A percentile compares a stretch with the other conserved stretches of the same genome.
phyloP scores from a whole-genome alignment of 1,140 invertebrate species.

The Aphelinus atriplicis region DNA sequence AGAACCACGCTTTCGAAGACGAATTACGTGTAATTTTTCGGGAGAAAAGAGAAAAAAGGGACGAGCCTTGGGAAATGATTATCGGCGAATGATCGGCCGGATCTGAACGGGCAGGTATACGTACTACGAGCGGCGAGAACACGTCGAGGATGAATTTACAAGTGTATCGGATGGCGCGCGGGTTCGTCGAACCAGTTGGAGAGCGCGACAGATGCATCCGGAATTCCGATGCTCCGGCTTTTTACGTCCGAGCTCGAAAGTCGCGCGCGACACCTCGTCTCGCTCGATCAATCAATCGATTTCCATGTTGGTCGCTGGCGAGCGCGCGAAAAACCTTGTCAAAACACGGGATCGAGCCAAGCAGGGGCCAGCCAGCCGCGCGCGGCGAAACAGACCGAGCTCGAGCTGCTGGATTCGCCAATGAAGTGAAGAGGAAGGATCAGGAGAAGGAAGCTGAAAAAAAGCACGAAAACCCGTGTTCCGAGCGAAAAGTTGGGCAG shows the following conservation, averaged over 20 bases:
- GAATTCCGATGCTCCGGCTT: slow-evolving; percentile 20
- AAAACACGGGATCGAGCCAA: neutral
- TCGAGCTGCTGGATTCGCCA: neutral
- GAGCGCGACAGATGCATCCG: neutral
- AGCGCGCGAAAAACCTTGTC: slow-evolving; percentile 32
- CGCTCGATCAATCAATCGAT: slow-evolving; percentile 30
- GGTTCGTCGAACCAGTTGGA: slow-evolving; percentile 25
- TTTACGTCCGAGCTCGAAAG: slow-evolving; percentile 10
- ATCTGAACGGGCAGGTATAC: no score
- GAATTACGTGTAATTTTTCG: no score
- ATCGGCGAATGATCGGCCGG: no score
- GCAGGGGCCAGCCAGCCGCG: neutral
- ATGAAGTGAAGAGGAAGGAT: slow-evolving; percentile 9
- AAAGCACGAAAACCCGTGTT: no score
- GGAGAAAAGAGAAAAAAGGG: no score
- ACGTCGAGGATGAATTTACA: slow-evolving; percentile 37
- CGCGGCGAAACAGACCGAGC: neutral
- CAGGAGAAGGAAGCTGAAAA: neutral
- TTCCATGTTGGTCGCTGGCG: slow-evolving; percentile 22
- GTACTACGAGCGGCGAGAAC: no score
- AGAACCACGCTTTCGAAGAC: no score
- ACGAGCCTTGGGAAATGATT: no score
- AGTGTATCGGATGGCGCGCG: slow-evolving; percentile 15
- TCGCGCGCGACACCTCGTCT: slow-evolving; percentile 16
- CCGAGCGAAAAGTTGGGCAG: neutral